Percentiles rank a stretch among this genome's conserved stretches.
Conservation (phyloP, 2,113 vertebrate species). For the Pristiophorus japonicus region DNA sequence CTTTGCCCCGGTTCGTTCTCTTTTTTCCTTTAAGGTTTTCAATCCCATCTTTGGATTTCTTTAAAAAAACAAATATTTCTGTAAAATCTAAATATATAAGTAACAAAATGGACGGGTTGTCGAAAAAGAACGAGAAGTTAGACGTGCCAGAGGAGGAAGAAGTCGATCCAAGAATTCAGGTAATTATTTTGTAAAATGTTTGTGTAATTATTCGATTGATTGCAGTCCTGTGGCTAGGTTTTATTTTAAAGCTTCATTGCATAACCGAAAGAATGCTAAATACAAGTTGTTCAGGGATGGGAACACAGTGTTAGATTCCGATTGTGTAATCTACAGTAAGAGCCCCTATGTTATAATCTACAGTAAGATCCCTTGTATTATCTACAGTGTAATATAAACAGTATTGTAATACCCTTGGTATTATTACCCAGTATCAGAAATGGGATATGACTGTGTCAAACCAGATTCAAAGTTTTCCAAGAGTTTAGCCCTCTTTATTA, state of each 20-base stretch:
- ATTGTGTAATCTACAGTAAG: background rate
- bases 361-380: background rate
- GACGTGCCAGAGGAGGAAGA: conserved; percentile 58
- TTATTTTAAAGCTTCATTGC: background rate
- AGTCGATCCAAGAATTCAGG: conserved; percentile 90
- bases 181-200: conserved; percentile 43
- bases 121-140: conserved; percentile 49
- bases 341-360: background rate
- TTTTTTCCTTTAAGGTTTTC: background rate
- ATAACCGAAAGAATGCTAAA: background rate
- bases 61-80: background rate
- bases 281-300: background rate
- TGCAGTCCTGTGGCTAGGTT: background rate
- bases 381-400: no score
- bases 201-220: background rate
- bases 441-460: background rate
- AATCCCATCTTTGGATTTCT: background rate
- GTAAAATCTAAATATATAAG: background rate
- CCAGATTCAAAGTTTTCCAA: background rate
- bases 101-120: conserved; percentile 53
- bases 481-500: background rate
- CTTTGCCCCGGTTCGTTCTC: background rate
- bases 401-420: background rate
- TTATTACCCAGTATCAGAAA: background rate
- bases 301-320: background rate